Evolutionary conservation across 2,797 vertebrate genomes (phyloP).

Genomic region (Micrastur ruficollis): DNA sequence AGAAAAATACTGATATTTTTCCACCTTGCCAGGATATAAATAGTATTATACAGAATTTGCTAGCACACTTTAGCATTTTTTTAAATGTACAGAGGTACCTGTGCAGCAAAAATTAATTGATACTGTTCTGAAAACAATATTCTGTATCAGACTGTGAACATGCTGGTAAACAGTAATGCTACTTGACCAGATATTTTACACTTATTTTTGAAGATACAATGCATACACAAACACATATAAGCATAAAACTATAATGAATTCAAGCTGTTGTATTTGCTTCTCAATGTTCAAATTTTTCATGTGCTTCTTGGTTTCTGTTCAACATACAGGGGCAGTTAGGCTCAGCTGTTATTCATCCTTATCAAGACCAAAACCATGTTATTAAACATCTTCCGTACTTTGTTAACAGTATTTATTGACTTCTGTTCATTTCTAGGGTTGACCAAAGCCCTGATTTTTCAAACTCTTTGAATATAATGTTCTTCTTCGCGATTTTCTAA

Average conservation of each 20-base stretch:
- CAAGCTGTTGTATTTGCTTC: not conserved
- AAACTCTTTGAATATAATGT: not conserved
- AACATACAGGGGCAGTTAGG: not conserved
- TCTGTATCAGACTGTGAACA: not conserved
- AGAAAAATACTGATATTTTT: slow-evolving; percentile 11
- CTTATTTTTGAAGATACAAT: not conserved
- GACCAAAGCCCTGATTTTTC: not conserved
- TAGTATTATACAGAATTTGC: not conserved
- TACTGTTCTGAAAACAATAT: not conserved
- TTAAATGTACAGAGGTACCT: not conserved
- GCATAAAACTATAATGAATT: not conserved
- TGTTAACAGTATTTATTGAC: not conserved
- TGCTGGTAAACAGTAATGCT: not conserved
- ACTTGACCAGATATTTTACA: not conserved
- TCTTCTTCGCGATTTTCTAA: not conserved
- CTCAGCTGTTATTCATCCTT: not conserved
- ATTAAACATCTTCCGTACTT: not conserved
- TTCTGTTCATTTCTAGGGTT: not conserved
- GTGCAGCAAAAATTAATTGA: not conserved
- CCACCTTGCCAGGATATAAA: not conserved
- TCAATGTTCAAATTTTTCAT: not conserved
- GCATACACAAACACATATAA: not conserved
- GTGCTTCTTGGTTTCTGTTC: not conserved
- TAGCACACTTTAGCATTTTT: not conserved
- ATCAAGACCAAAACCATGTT: not conserved